These are phyloP conservation scores for Pissodes strobi DNA, from an alignment of 1,140 invertebrate genomes.

Conservation along the genomic window DNA sequence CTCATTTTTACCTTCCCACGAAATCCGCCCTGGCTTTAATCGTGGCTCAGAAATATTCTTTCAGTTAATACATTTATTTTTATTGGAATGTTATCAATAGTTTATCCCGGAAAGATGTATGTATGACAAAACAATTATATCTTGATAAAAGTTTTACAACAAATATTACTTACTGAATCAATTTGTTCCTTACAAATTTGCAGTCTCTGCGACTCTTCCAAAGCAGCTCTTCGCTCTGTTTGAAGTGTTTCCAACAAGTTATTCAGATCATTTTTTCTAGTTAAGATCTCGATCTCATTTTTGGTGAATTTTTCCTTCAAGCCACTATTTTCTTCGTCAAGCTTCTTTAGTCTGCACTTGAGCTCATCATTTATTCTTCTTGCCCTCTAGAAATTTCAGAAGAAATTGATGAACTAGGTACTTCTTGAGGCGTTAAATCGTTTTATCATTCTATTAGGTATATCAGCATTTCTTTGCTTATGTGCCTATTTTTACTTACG, in stretches of 20 bases:
- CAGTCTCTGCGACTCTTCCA: conserved; percentile 22
- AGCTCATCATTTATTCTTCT: conserved; percentile 15
- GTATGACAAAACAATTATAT: no score
- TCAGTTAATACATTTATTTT: neutral
- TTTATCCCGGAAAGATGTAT: no score
- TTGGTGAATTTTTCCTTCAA: conserved; percentile 22
- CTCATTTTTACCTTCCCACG: no score
- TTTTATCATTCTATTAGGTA: no score
- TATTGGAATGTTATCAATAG: neutral
- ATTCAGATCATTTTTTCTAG: conserved; percentile 29
- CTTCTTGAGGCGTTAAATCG: no score
- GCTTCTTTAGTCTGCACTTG: conserved; percentile 11
- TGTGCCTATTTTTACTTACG: no score
- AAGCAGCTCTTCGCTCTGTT: conserved; percentile 14
- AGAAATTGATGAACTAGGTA: no score
- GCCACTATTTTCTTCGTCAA: conserved; percentile 20
- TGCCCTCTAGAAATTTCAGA: conserved; percentile 23
- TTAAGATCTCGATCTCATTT: conserved; percentile 23
- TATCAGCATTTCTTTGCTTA: no score
- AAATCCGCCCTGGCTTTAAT: no score
- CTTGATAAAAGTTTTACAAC: no score
- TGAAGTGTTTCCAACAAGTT: conserved; percentile 22
- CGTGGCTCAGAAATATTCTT: no score
- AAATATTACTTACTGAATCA: conserved; percentile 29
- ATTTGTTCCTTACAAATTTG: conserved; percentile 35